Evolutionary conservation across 2,797 vertebrate genomes (phyloP).

Genomic region (Peromyscus nudipes): DNA sequence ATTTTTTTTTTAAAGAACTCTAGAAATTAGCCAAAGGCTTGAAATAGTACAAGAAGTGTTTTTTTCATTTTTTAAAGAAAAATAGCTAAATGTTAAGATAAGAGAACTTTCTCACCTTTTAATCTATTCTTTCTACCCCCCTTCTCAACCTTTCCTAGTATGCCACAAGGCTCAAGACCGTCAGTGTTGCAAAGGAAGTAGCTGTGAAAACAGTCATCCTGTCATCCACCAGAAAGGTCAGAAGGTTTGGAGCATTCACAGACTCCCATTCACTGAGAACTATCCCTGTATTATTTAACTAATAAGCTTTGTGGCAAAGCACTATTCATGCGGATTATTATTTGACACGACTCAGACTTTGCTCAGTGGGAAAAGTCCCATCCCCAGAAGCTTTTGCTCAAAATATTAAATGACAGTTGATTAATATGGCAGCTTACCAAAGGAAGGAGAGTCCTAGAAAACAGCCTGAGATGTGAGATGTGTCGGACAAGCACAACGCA

Average conservation of each 20-base stretch:
- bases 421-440: background rate
- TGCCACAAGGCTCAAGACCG: background rate
- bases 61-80: background rate
- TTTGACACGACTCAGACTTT: slow-evolving; percentile 22
- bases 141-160: background rate
- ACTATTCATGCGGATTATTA: background rate
- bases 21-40: background rate
- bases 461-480: background rate
- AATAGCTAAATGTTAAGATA: background rate
- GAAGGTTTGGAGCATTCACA: background rate
- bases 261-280: background rate
- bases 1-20: background rate
- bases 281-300: background rate
- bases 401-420: background rate
- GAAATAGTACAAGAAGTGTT: background rate
- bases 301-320: slow-evolving; percentile 2
- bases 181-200: background rate
- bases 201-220: background rate
- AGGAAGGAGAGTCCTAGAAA: background rate
- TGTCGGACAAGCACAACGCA: background rate
- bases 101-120: background rate
- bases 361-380: background rate
- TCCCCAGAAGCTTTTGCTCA: background rate
- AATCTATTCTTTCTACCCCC: background rate
- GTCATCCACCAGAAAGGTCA: background rate